Conservation (phyloP, 2,113 vertebrate species). For the Chaenocephalus aceratus region DNA sequence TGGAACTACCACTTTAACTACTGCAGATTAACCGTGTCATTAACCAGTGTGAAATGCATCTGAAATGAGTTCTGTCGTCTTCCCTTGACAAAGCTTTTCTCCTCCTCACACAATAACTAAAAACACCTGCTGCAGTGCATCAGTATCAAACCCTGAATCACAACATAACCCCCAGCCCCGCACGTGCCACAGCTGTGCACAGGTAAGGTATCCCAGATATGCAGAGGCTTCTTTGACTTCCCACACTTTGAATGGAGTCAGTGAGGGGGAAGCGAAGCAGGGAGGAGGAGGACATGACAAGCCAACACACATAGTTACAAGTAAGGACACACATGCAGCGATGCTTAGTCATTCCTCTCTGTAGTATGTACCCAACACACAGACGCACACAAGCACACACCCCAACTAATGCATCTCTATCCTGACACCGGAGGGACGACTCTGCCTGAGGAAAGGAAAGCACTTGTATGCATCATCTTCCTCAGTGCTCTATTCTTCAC, state of each 20-base stretch:
- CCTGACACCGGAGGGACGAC: conserved; percentile 6
- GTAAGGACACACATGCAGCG: conserved; percentile 27
- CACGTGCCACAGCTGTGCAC: conserved; percentile 29
- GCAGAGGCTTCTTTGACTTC: conserved; percentile 42
- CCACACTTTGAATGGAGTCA: conserved; percentile 62
- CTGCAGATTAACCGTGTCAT: not conserved
- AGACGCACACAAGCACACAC: conserved; percentile 13
- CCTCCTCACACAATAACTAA: not conserved
- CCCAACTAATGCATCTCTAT: conserved; percentile 23
- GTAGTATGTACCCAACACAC: conserved; percentile 6
- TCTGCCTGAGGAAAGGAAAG: conserved; percentile 35
- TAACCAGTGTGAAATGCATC: too few species aligned
- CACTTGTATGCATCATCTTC: conserved; percentile 17
- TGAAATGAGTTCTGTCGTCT: not conserved
- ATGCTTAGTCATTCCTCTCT: conserved; percentile 24
- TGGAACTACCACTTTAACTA: not conserved
- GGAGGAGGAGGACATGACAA: conserved; percentile 66
- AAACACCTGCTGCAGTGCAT: not conserved
- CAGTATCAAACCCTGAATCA: conserved; percentile 15
- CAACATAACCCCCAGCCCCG: not conserved
- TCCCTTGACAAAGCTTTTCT: not conserved
- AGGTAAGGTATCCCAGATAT: conserved; percentile 61
- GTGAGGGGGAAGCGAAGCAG: conserved; percentile 52
- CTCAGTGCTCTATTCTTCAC: conserved; percentile 21
- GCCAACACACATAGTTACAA: conserved; percentile 40